phyloP scores from a whole-genome alignment of 1,140 invertebrate genomes.

The Daktulosphaira vitifoliae region DNA sequence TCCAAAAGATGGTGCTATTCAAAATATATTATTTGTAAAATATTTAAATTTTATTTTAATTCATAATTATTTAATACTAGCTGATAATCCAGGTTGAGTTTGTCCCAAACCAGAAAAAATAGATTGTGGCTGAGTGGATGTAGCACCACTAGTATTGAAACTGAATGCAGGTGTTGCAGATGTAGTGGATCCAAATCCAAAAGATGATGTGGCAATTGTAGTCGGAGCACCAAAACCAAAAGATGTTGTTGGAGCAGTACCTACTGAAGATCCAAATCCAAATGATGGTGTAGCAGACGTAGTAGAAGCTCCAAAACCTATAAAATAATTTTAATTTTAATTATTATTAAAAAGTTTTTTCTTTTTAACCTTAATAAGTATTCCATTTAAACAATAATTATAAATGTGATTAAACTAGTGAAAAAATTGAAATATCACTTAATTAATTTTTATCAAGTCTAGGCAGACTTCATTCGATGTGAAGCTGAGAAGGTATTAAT shows the following conservation, averaged over 20 bases:
- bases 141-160: conserved; percentile 28
- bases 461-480: too few relatives aligned
- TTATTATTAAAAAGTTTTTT: too few relatives aligned
- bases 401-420: too few relatives aligned
- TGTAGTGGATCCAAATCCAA: conserved; percentile 38
- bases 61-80: conserved; percentile 20
- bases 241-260: conserved; percentile 44
- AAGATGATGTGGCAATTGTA: conserved; percentile 35
- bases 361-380: too few relatives aligned
- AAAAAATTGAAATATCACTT: too few relatives aligned
- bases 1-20: conserved; percentile 3
- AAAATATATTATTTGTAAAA: conserved; percentile 6
- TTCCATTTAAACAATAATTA: too few relatives aligned
- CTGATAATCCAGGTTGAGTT: conserved; percentile 35
- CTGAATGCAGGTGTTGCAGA: conserved; percentile 28
- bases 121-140: conserved; percentile 34
- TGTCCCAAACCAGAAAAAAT: conserved; percentile 40
- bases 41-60: background rate
- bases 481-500: too few relatives aligned
- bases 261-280: conserved; percentile 37
- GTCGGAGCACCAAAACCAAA: conserved; percentile 48
- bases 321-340: background rate
- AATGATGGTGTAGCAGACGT: conserved; percentile 39
- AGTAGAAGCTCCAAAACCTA: conserved; percentile 38
- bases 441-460: too few relatives aligned